Base-by-base conservation (phyloP, 2,797 vertebrate species). In the Sebastiscus tertius region DNA sequence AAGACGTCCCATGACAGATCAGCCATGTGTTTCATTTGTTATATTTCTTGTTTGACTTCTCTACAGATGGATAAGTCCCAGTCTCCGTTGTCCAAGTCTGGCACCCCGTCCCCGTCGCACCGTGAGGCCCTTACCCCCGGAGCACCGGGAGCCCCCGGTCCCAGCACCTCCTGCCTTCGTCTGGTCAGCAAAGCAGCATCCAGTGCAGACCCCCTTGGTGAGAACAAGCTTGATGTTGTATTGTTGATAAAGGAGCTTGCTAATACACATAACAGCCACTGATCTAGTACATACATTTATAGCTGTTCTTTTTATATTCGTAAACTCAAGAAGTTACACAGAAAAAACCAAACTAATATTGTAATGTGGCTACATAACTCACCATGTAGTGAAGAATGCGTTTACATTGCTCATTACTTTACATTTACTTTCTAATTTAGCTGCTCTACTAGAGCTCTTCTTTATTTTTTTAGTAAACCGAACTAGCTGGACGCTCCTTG, bases 121-220 rank as follows among this genome's bases (percentile, higher is more conserved):
- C 94, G 84, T 0, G 96, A 97, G 1, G 87, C 96, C 3, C 93
- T 96, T 31, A 97, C 96, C 0, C 96, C 96, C 0, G 94, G 96
- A 20, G 95, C 95, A 0, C 91, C 97, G 0, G 94, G 96, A 33
- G 95, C 95, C 0, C 93, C 96, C 0, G 96, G 96, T 68, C 97
- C 98, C 87, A 97, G 96, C 0, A 95, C 96, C 1, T 27, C 94
- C 87, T 96, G 94, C 52, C 94, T 96, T 85, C 96, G 94, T 58
- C 95, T 96, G 26, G 96, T 96, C 52, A 91, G 94, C 2, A 94
- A 96, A 91, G 96, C 97, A 79, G 94, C 94, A 1, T 88, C 97
- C 0, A 83, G 94, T 71, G 95, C 96, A 0, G 97, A 97, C 67
- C 93, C 95, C 5, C 87, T 96, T 1, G 94, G 97, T 98, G 91